phyloP scores from a whole-genome alignment of 2,888 invertebrate genomes.

The Xestia ashworthii region DNA sequence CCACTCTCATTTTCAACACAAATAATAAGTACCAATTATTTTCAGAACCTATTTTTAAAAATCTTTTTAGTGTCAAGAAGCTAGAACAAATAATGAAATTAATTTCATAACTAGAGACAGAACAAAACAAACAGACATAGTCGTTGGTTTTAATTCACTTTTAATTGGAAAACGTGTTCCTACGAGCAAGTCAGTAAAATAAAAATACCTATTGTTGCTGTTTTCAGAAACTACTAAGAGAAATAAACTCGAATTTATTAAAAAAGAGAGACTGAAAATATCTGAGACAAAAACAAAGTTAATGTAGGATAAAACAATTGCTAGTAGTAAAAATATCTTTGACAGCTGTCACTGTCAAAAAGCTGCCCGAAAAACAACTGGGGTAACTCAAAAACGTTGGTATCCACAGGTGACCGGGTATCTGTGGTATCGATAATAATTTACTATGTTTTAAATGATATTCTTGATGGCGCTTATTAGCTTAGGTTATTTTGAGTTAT shows the following conservation, averaged over 20 bases:
- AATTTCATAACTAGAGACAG: constrained; percentile 36
- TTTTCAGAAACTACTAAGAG: constrained; percentile 18
- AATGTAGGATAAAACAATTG: not conserved
- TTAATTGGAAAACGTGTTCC: constrained; percentile 70
- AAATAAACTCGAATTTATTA: constrained; percentile 6
- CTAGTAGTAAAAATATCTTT: not conserved
- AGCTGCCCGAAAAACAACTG: not conserved
- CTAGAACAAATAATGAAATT: constrained; percentile 36
- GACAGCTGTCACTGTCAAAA: constrained; percentile 21
- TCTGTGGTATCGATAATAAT: not conserved
- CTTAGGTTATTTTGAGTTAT: not conserved
- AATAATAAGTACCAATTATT: constrained; percentile 14
- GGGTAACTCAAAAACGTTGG: constrained; percentile 2
- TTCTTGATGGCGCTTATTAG: fast-evolving
- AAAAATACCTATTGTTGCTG: constrained; percentile 27
- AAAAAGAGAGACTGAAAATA: too few species aligned
- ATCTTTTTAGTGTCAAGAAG: constrained; percentile 30
- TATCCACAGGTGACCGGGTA: not conserved
- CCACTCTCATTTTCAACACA: too few species aligned
- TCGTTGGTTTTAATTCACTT: constrained; percentile 64
- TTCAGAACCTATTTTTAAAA: constrained; percentile 2
- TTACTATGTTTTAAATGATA: not conserved
- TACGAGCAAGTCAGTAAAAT: constrained; percentile 44
- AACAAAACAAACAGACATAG: constrained; percentile 44
- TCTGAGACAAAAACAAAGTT: not conserved